Conservation (phyloP, 2,888 invertebrate genomes). For the Phengaris alcon region DNA sequence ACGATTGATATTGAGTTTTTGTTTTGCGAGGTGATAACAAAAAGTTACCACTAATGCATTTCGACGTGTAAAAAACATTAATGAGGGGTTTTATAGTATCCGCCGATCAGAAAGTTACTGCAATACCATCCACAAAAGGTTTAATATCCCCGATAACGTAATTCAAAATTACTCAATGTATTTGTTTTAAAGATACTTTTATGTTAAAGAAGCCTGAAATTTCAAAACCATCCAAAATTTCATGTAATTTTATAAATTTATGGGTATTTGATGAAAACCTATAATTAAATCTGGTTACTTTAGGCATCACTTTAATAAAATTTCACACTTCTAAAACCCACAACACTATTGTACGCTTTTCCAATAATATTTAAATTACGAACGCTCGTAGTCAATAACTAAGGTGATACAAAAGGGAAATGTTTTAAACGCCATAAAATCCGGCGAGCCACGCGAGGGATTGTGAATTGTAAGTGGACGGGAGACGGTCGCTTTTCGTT, state of each 20-base stretch:
- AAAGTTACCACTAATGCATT: conserved; percentile 14
- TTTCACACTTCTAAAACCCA: conserved; percentile 25
- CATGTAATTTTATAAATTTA: neutral
- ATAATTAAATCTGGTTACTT: neutral
- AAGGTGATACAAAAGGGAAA: conserved; percentile 56
- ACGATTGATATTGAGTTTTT: conserved; percentile 71
- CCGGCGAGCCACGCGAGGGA: conserved; percentile 41
- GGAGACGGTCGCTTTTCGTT: conserved; percentile 62
- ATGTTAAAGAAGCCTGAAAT: neutral
- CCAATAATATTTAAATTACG: conserved; percentile 36
- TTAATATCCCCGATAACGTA: neutral
- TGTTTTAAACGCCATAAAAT: conserved; percentile 57
- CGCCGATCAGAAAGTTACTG: neutral
- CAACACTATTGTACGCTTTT: conserved; percentile 25
- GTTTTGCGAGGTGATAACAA: conserved; percentile 51
- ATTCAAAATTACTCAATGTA: neutral
- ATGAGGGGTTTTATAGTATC: conserved; percentile 17
- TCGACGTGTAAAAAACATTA: conserved; percentile 14
- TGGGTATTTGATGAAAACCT: neutral
- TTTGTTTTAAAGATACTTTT: neutral
- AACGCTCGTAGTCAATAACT: conserved; percentile 51
- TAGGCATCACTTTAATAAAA: conserved; percentile 5
- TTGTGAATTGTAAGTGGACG: conserved; percentile 48
- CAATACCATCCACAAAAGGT: neutral
- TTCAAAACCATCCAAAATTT: neutral